Base-by-base conservation (phyloP, 2,113 vertebrate genomes). In the Erinaceus europaeus region DNA sequence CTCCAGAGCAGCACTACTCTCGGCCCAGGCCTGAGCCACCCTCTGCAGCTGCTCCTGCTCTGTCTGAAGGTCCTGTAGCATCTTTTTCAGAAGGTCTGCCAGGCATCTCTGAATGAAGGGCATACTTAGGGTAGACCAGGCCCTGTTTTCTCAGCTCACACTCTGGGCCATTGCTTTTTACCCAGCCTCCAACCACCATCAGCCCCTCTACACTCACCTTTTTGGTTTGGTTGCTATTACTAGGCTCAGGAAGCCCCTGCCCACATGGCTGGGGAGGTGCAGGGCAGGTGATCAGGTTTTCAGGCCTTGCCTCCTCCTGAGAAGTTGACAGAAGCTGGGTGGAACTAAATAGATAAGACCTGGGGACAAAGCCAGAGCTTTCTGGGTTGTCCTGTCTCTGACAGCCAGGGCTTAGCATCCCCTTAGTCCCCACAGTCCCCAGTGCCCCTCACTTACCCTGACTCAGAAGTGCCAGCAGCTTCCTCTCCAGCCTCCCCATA, bases 21-120 rank as follows among this genome's bases (percentile, higher is more conserved):
- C 46, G 0, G 59, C 44, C 8, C 98, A 98, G 11, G 92, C 96
- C 91, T 86, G 65, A 36, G 95, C 89, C 27, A 97, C 97, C 0
- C 6, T 21, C 52, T 96, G 97, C 25, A 99, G 88, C 2, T 84
- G 74, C 6, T 95, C 94, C 44, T 96, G 97, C 1, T 95, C 94
- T 1, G 94, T 94, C 50, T 97, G 95, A 62, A 99, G 96, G 0
- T 27, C 86, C 44, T 23, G 91, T 84, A 99, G 96, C 44, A 90
- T 97, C 42, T 88, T 86, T 11, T 96, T 94, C 2, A 99, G 97
- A 12, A 72, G 84, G 8, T 78, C 88, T 34, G 97, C 95, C 23
- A 99, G 95, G 88, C 98, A 97, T 85, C 91, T 91, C 97, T 98
- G 95, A 34, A 52, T 40, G 82, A 27, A 72, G 32, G 27, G 40